Percentiles rank a stretch among this genome's conserved stretches.
phyloP scores from a whole-genome alignment of 2,113 vertebrate genomes.

The Ivindomyrus marchei region DNA sequence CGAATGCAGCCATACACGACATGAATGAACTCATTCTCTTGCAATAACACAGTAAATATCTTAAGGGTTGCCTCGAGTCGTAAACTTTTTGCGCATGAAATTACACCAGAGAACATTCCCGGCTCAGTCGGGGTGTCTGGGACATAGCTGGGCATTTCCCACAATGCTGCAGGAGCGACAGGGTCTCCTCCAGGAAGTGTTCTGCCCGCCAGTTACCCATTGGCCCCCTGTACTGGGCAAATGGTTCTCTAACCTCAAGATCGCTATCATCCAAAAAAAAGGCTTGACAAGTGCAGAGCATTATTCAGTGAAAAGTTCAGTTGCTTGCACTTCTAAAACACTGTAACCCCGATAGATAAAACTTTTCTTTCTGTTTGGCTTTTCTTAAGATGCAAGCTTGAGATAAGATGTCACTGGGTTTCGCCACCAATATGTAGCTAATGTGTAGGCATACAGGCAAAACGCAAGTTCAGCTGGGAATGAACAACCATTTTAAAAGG shows the following conservation, averaged over 20 bases:
- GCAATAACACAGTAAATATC: conserved; percentile 40
- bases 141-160: background rate
- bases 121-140: background rate
- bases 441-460: background rate
- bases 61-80: conserved; percentile 20
- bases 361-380: background rate
- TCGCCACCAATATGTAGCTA: background rate
- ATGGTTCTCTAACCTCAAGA: background rate
- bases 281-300: background rate
- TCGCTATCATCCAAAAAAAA: background rate
- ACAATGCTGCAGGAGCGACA: background rate
- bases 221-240: background rate
- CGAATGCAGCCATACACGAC: conserved; percentile 37
- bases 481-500: background rate
- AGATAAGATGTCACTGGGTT: background rate
- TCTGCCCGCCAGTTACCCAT: background rate
- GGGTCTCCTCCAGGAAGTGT: background rate
- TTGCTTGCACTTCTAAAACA: background rate
- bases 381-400: background rate
- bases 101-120: conserved; percentile 23
- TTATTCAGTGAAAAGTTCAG: background rate
- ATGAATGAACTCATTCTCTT: conserved; percentile 41
- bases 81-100: conserved; percentile 25
- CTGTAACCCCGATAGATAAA: background rate
- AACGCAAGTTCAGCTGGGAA: background rate